Evolutionary conservation across 2,888 invertebrate genomes (phyloP).

Genomic region (Nysson spinosus): DNA sequence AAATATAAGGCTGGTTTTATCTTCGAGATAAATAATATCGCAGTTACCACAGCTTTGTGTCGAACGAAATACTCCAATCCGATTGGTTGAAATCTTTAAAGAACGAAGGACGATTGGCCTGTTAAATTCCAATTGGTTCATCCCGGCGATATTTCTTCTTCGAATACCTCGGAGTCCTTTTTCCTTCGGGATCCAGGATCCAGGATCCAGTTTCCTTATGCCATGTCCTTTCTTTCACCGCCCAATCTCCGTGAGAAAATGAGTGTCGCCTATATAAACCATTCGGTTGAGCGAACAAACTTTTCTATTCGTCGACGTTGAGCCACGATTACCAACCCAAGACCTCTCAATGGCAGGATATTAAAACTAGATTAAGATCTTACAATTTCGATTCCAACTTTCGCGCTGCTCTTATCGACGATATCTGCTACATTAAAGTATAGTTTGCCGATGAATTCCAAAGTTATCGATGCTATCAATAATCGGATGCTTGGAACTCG

Average conservation of each 20-base stretch:
- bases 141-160: conserved; percentile 14
- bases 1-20: no score
- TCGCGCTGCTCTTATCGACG: conserved; percentile 5
- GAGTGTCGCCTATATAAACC: conserved; percentile 50
- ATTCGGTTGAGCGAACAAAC: conserved; percentile 30
- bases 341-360: conserved; percentile 64
- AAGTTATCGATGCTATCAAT: no score
- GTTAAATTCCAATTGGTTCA: conserved; percentile 23
- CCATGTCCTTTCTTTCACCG: conserved; percentile 25
- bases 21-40: no score
- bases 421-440: conserved; percentile 14
- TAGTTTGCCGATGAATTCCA: conserved; percentile 11
- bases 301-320: conserved; percentile 42
- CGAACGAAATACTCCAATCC: conserved; percentile 15
- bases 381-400: conserved; percentile 38
- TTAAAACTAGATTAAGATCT: conserved; percentile 67
- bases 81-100: background rate
- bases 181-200: no score
- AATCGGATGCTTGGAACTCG: no score
- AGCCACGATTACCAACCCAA: conserved; percentile 35
- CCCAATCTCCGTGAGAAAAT: conserved; percentile 60
- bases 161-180: background rate
- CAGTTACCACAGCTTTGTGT: background rate
- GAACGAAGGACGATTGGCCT: conserved; percentile 1
- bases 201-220: conserved; percentile 18